Conservation (phyloP, 2,113 vertebrate species). For the Stegostoma tigrinum region DNA sequence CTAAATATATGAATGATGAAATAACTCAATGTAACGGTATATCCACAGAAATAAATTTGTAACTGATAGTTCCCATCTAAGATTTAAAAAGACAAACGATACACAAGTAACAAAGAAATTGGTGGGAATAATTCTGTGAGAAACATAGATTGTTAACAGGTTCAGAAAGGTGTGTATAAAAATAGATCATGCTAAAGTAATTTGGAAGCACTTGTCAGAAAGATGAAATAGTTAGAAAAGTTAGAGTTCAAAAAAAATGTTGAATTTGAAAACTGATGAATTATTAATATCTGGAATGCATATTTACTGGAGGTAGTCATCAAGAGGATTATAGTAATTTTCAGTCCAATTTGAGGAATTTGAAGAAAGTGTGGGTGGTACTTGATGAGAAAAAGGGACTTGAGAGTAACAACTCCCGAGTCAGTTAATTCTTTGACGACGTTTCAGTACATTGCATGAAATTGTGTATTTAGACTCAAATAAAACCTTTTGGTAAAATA, state of each 20-base stretch:
- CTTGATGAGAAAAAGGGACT: background rate
- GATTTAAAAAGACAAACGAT: background rate
- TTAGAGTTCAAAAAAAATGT: background rate
- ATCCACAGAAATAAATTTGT: slow-evolving; percentile 15
- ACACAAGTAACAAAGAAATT: background rate
- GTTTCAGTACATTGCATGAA: background rate
- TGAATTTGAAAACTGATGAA: slow-evolving; percentile 15
- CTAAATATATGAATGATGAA: background rate
- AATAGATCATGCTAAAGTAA: background rate
- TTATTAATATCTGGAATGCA: background rate
- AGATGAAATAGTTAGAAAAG: background rate
- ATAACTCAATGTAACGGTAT: background rate
- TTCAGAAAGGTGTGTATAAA: background rate
- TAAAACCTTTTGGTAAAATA: background rate
- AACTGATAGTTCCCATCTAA: background rate
- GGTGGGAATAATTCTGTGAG: background rate
- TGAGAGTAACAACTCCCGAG: background rate
- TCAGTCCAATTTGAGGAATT: background rate
- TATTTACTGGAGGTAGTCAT: background rate
- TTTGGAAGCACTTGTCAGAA: background rate
- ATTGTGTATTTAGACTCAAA: background rate
- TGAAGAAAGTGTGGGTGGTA: background rate
- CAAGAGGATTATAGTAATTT: background rate
- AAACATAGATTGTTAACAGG: background rate
- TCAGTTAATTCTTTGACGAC: background rate